A percentile compares a stretch with the other conserved stretches of the same genome.
Conservation (phyloP, 2,888 invertebrate species). For the Autographa gamma region DNA sequence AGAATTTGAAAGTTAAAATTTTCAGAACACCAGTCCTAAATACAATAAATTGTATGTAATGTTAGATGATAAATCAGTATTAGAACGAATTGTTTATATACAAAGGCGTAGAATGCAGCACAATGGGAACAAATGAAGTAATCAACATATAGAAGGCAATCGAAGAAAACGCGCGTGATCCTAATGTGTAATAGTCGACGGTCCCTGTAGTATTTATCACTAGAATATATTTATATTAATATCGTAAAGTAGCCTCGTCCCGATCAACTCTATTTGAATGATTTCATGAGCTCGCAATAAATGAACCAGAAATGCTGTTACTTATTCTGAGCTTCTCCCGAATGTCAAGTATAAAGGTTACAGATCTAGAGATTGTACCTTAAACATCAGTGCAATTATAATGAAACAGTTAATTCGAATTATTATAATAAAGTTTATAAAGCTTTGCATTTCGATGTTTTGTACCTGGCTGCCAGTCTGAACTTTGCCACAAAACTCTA, state of each 20-base stretch:
- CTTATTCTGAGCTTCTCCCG: conserved; percentile 19
- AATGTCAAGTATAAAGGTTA: conserved; percentile 33
- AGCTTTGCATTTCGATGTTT: conserved; percentile 42
- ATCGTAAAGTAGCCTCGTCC: conserved; percentile 22
- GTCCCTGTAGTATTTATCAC: conserved; percentile 45
- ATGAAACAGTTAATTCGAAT: conserved; percentile 34
- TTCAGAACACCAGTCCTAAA: not conserved
- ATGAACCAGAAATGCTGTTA: conserved; percentile 27
- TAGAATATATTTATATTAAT: conserved; percentile 54
- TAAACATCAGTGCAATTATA: conserved; percentile 53
- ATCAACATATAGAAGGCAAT: conserved; percentile 60
- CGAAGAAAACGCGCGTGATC: conserved; percentile 57
- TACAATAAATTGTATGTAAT: not conserved
- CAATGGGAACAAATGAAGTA: conserved; percentile 64
- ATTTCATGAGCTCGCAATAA: conserved; percentile 30
- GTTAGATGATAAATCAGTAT: conserved; percentile 60
- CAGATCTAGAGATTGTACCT: conserved; percentile 19
- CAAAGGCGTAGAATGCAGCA: conserved; percentile 51
- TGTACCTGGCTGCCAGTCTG: conserved; percentile 36
- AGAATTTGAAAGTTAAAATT: not conserved
- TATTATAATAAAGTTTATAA: conserved; percentile 22
- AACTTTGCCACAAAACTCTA: conserved; percentile 59
- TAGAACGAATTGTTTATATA: conserved; percentile 61
- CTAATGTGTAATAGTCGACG: conserved; percentile 52
- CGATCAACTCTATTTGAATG: conserved; percentile 31